These are phyloP conservation scores for Bibio marci DNA, from an alignment of 2,888 invertebrate species.

Conservation along the genomic window DNA sequence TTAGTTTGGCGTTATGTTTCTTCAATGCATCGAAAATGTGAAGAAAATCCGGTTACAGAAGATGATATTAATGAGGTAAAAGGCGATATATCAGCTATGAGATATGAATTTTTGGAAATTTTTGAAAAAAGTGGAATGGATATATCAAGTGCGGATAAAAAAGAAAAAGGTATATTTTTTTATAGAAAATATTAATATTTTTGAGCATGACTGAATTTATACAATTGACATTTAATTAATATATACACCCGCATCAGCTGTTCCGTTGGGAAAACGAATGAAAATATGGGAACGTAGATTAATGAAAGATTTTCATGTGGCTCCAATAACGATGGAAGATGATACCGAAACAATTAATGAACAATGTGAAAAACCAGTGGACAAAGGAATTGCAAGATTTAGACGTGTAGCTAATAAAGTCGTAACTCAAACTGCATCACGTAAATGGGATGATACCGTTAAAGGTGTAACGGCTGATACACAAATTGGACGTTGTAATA, in stretches of 20 bases:
- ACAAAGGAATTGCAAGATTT: slow-evolving; percentile 48
- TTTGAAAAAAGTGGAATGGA: slow-evolving; percentile 78
- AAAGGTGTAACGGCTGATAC: slow-evolving; percentile 44
- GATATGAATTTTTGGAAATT: slow-evolving; percentile 82
- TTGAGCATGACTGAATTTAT: not conserved
- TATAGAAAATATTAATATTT: too few species aligned
- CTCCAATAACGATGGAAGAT: slow-evolving; percentile 47
- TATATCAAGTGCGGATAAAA: slow-evolving; percentile 51
- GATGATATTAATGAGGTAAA: slow-evolving; percentile 91
- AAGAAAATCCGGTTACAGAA: slow-evolving; percentile 76
- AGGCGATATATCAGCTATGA: slow-evolving; percentile 79
- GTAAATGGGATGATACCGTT: slow-evolving; percentile 60
- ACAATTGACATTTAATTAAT: not conserved
- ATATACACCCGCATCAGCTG: slow-evolving; percentile 36
- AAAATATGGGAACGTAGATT: slow-evolving; percentile 74
- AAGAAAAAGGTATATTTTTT: slow-evolving; percentile 47
- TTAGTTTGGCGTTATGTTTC: slow-evolving; percentile 86
- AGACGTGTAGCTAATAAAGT: slow-evolving; percentile 58
- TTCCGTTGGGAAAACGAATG: slow-evolving; percentile 59
- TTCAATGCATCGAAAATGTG: slow-evolving; percentile 65
- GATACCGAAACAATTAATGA: slow-evolving; percentile 28
- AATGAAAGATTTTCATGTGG: slow-evolving; percentile 78
- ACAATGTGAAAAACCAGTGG: slow-evolving; percentile 18
- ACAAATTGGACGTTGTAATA: slow-evolving; percentile 64
- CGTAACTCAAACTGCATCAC: slow-evolving; percentile 45